Evolutionary conservation across 1,140 invertebrate genomes (phyloP).

Genomic region (Portunus trituberculatus): DNA sequence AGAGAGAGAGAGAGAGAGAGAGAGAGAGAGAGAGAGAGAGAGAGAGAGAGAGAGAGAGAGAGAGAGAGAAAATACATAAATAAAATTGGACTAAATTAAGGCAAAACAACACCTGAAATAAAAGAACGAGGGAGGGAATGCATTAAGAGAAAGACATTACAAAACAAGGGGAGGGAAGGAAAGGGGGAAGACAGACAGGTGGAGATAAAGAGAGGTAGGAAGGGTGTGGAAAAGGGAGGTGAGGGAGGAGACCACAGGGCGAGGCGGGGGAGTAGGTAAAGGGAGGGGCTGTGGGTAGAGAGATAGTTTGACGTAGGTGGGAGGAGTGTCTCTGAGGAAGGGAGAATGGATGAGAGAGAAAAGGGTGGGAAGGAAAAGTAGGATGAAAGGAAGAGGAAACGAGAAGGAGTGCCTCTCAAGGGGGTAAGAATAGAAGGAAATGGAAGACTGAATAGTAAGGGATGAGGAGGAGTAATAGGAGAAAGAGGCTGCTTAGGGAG

Average conservation of each 20-base stretch:
- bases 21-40: background rate
- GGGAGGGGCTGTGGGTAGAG: background rate
- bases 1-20: background rate
- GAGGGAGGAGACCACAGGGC: background rate
- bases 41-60: background rate
- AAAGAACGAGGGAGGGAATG: background rate
- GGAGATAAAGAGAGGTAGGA: background rate
- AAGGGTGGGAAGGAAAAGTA: background rate
- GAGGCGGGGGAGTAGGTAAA: background rate
- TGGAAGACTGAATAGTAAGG: background rate
- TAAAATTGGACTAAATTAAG: background rate
- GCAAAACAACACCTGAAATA: background rate
- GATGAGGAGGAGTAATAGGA: background rate
- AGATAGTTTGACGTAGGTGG: background rate
- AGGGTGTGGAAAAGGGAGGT: background rate
- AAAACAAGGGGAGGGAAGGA: constrained; percentile 14
- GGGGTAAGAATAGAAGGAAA: constrained; percentile 23
- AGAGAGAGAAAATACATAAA: background rate
- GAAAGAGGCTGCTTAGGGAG: background rate
- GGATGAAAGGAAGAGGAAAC: background rate
- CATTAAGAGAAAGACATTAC: constrained; percentile 49
- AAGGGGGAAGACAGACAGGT: background rate
- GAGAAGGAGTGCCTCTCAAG: background rate
- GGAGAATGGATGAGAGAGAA: background rate
- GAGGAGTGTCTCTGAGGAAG: background rate